Evolutionary conservation across 2,888 invertebrate genomes (phyloP).

Genomic region (Watsonalla cultraria): DNA sequence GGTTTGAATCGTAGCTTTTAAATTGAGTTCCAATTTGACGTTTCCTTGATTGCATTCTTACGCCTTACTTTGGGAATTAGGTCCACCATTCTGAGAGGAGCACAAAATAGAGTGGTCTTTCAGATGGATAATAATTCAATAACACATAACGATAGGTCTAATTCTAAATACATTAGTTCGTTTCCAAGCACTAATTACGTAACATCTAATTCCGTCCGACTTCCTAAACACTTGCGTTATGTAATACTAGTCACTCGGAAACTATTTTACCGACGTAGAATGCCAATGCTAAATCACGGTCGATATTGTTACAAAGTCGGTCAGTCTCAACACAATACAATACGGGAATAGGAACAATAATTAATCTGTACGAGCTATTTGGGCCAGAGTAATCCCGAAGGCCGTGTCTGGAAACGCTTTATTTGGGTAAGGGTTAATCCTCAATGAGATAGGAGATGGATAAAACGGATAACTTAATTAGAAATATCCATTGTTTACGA

Average conservation of each 20-base stretch:
- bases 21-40: too few species aligned
- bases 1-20: too few species aligned
- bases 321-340: slow-evolving; percentile 11
- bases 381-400: slow-evolving; percentile 24
- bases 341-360: slow-evolving; percentile 19
- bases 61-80: too few species aligned
- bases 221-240: background rate
- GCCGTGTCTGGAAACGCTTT: slow-evolving; percentile 29
- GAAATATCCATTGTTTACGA: background rate
- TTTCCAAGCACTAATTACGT: background rate
- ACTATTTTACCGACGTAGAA: slow-evolving; percentile 7
- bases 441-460: background rate
- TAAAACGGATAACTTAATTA: background rate
- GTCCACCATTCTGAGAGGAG: too few species aligned
- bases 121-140: too few species aligned
- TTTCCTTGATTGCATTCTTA: too few species aligned
- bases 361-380: slow-evolving; percentile 13
- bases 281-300: slow-evolving; percentile 22
- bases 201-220: background rate
- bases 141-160: background rate
- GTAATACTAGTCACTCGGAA: background rate
- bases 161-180: background rate
- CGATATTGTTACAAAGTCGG: slow-evolving; percentile 12
- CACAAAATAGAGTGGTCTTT: too few species aligned
- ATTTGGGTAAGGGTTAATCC: background rate